Conservation (phyloP, 2,113 vertebrate genomes). For the Ammodytes dubius region DNA sequence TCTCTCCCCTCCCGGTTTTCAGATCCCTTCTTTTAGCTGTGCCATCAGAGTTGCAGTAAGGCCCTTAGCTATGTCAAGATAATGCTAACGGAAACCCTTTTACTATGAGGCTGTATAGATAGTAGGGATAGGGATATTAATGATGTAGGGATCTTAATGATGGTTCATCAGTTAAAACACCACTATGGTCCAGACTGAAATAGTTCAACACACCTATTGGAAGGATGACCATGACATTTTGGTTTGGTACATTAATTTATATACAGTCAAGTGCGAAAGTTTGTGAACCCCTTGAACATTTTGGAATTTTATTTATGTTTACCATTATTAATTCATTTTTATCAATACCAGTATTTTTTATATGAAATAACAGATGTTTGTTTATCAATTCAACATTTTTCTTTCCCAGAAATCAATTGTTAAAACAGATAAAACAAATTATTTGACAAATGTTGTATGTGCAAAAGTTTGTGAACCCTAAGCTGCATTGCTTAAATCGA, state of each 20-base stretch:
- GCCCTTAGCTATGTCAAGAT: constrained; percentile 14
- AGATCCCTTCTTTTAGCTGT: neutral
- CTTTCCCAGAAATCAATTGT: too few relatives aligned
- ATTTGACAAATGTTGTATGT: too few relatives aligned
- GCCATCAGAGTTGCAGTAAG: neutral
- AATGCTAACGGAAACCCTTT: constrained; percentile 19
- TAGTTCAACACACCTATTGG: neutral
- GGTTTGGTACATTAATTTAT: neutral
- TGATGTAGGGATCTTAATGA: neutral
- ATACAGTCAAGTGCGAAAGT: neutral
- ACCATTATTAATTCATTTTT: too few relatives aligned
- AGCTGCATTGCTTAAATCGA: too few relatives aligned
- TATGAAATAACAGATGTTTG: too few relatives aligned
- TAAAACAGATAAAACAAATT: too few relatives aligned
- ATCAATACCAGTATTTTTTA: too few relatives aligned
- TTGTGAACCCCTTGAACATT: too few relatives aligned
- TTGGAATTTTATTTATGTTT: too few relatives aligned
- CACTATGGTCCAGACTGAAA: neutral
- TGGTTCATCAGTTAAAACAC: neutral
- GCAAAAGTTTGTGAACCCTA: too few relatives aligned
- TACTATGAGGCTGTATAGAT: neutral
- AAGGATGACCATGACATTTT: neutral
- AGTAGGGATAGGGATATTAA: neutral
- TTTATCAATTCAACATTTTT: too few relatives aligned
- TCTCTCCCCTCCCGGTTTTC: neutral